A percentile compares a stretch with the other conserved stretches of the same genome.
Evolutionary conservation across 2,113 vertebrate genomes (phyloP).

Genomic region (Bostrychus sinensis): DNA sequence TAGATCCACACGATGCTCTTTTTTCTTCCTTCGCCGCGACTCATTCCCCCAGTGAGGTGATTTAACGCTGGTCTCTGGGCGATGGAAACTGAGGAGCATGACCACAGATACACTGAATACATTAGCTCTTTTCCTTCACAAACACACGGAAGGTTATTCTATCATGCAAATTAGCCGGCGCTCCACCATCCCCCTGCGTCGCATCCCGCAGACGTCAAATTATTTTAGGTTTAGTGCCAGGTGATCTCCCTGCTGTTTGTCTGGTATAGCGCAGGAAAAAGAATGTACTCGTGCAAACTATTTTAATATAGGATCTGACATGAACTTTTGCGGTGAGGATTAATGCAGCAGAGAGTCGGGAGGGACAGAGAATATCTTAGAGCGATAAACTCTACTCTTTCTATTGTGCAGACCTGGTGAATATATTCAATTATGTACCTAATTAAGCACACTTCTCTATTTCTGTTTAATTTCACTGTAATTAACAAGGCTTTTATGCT

Average conservation of each 20-base stretch:
- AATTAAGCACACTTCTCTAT: too few relatives aligned
- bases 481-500: too few relatives aligned
- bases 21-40: constrained; percentile 70
- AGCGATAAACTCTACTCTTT: constrained; percentile 20
- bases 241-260: constrained; percentile 67
- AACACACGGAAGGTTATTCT: constrained; percentile 79
- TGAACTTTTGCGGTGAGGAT: constrained; percentile 50
- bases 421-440: too few relatives aligned
- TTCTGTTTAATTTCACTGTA: too few relatives aligned
- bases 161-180: constrained; percentile 80
- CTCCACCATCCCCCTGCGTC: constrained; percentile 66
- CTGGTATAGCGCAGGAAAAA: constrained; percentile 24
- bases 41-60: constrained; percentile 84
- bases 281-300: constrained; percentile 48
- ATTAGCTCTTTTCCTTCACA: constrained; percentile 72
- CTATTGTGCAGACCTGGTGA: not conserved
- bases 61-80: constrained; percentile 84
- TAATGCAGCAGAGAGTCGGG: constrained; percentile 10
- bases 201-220: constrained; percentile 71
- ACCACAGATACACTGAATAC: constrained; percentile 85
- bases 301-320: constrained; percentile 41
- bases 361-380: constrained; percentile 23
- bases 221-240: constrained; percentile 73
- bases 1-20: constrained; percentile 82
- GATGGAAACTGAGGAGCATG: constrained; percentile 85